These are phyloP conservation scores for Deilephila porcellus DNA, from an alignment of 2,888 invertebrate genomes.

Conservation along the genomic window DNA sequence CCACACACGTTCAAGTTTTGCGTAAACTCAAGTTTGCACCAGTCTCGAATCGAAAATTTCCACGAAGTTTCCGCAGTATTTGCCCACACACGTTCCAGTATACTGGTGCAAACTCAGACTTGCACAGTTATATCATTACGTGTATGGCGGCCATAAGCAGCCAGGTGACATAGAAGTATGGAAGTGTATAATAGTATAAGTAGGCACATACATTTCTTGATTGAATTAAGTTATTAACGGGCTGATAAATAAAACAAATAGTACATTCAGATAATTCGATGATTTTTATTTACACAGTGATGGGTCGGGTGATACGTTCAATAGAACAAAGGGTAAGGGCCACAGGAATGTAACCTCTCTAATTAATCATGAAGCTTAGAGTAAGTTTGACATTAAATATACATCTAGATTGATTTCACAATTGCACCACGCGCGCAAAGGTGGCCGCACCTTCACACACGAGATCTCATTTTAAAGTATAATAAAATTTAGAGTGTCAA, in stretches of 20 bases:
- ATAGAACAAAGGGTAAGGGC: constrained; percentile 74
- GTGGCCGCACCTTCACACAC: constrained; percentile 43
- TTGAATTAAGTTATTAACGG: neutral
- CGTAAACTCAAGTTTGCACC: too few species aligned
- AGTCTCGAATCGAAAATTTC: too few species aligned
- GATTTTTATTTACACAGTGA: constrained; percentile 83
- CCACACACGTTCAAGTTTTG: too few species aligned
- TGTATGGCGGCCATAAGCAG: too few species aligned
- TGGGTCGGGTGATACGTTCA: constrained; percentile 65
- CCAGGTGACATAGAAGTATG: too few species aligned
- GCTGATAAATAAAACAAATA: constrained; percentile 66
- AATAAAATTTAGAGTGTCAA: constrained; percentile 73
- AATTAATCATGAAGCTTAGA: constrained; percentile 67
- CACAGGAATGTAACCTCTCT: constrained; percentile 70
- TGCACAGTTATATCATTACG: too few species aligned
- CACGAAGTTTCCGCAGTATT: too few species aligned
- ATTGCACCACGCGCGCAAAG: constrained; percentile 44
- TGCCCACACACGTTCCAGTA: too few species aligned
- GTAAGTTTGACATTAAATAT: constrained; percentile 47
- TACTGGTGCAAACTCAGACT: too few species aligned
- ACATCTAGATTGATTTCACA: constrained; percentile 52
- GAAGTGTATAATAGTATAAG: too few species aligned
- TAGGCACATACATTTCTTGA: too few species aligned
- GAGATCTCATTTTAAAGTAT: constrained; percentile 51
- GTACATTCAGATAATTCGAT: constrained; percentile 83